Evolutionary conservation across 2,113 vertebrate species (phyloP).

Genomic region (Hippocampus guttulatus): DNA sequence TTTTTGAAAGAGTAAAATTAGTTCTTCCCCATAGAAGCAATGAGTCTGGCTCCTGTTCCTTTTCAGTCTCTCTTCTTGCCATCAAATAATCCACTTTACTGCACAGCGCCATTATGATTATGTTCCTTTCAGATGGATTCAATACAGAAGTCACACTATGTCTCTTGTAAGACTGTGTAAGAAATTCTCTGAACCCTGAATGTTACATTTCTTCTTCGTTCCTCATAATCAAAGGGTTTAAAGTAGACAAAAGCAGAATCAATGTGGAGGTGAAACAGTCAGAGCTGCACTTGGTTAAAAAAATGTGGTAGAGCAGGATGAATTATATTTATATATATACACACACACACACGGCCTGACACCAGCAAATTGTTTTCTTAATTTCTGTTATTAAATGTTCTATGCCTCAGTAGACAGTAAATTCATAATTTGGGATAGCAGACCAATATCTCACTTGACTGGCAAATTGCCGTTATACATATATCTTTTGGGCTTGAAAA

Average conservation of each 20-base stretch:
- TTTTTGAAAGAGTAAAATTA: slow-evolving; percentile 61
- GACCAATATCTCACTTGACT: too few species aligned
- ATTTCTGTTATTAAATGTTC: too few species aligned
- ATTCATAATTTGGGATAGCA: too few species aligned
- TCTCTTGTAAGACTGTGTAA: slow-evolving; percentile 35
- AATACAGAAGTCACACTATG: slow-evolving; percentile 47
- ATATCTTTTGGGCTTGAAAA: background rate
- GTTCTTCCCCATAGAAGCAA: slow-evolving; percentile 51
- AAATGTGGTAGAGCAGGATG: background rate
- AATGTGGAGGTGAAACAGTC: background rate
- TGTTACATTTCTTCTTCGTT: slow-evolving; percentile 37
- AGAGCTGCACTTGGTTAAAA: background rate
- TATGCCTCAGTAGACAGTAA: too few species aligned
- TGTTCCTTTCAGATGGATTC: slow-evolving; percentile 54
- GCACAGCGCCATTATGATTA: slow-evolving; percentile 62
- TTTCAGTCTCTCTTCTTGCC: slow-evolving; percentile 60
- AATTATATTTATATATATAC: background rate
- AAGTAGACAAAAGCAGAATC: slow-evolving; percentile 5
- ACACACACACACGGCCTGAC: too few species aligned
- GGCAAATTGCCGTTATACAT: too few species aligned
- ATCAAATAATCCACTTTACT: slow-evolving; percentile 65
- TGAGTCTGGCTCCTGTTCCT: slow-evolving; percentile 51
- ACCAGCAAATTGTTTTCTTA: too few species aligned
- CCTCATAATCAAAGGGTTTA: slow-evolving; percentile 31
- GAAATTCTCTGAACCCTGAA: slow-evolving; percentile 42